A percentile compares a stretch with the other conserved stretches of the same genome.
Evolutionary conservation across 2,888 invertebrate genomes (phyloP).

Genomic region (Plagodis dolabraria): DNA sequence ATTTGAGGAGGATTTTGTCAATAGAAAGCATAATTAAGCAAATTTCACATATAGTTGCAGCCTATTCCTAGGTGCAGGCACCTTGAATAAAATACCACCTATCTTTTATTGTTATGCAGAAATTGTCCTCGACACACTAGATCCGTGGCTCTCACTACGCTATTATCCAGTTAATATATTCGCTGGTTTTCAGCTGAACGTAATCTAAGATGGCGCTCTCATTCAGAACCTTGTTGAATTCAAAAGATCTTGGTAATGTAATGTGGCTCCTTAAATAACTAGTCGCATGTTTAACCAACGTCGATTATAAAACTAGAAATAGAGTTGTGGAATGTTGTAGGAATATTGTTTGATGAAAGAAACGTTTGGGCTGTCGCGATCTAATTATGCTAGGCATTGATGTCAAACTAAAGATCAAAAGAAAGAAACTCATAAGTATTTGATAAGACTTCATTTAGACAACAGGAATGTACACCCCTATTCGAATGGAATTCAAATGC

Average conservation of each 20-base stretch:
- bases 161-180: conserved; percentile 9
- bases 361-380: too few relatives aligned
- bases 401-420: too few relatives aligned
- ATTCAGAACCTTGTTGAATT: conserved; percentile 18
- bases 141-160: conserved; percentile 4
- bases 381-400: too few relatives aligned
- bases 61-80: neutral
- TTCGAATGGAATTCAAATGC: too few relatives aligned
- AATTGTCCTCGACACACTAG: neutral
- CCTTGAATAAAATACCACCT: conserved; percentile 2
- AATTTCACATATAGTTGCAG: neutral
- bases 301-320: neutral
- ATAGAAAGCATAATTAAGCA: neutral
- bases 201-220: conserved; percentile 25
- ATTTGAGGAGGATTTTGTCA: too few relatives aligned
- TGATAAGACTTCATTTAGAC: too few relatives aligned
- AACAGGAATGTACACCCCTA: too few relatives aligned
- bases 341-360: too few relatives aligned
- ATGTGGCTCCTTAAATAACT: conserved; percentile 11
- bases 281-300: conserved; percentile 10
- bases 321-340: neutral
- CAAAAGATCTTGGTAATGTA: conserved; percentile 15
- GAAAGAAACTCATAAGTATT: too few relatives aligned
- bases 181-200: conserved; percentile 13
- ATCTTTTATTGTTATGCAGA: neutral